phyloP scores from a whole-genome alignment of 2,113 vertebrate genomes.

The Gorsachius goisagi region DNA sequence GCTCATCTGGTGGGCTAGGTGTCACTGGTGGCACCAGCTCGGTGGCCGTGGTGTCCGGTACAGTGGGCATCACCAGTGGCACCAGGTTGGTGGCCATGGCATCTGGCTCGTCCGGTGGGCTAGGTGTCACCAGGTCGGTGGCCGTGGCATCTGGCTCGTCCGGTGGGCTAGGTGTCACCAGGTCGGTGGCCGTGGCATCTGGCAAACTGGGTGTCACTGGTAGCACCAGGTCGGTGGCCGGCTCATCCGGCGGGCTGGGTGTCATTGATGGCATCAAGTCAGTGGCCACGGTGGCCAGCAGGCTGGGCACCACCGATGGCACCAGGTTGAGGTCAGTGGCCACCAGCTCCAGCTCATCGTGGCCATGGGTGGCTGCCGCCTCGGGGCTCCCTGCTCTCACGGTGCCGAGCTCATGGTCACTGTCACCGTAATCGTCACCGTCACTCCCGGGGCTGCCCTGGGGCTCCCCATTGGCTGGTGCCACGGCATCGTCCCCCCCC shows the following conservation, averaged over 20 bases:
- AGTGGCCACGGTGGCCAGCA: background rate
- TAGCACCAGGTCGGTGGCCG: background rate
- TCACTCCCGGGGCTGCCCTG: background rate
- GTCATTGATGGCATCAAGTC: background rate
- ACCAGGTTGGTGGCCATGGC: no score
- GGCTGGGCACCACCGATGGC: background rate
- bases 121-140: background rate
- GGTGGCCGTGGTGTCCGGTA: accelerated
- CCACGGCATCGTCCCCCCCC: accelerated
- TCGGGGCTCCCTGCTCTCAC: accelerated
- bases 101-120: accelerated
- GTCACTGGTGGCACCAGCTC: background rate
- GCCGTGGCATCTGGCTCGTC: no score
- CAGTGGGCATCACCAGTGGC: no score
- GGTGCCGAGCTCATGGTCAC: background rate
- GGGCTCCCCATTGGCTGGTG: background rate
- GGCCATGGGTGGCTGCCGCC: background rate
- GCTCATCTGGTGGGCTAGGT: accelerated
- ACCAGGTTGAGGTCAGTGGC: background rate
- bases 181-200: no score
- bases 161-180: background rate
- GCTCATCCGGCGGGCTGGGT: background rate
- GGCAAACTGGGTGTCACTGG: background rate
- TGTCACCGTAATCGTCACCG: background rate
- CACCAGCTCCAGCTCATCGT: accelerated